Evolutionary conservation across 92 coral and sea anemone genomes (phyloP).

Genomic region (Siderastrea radians): DNA sequence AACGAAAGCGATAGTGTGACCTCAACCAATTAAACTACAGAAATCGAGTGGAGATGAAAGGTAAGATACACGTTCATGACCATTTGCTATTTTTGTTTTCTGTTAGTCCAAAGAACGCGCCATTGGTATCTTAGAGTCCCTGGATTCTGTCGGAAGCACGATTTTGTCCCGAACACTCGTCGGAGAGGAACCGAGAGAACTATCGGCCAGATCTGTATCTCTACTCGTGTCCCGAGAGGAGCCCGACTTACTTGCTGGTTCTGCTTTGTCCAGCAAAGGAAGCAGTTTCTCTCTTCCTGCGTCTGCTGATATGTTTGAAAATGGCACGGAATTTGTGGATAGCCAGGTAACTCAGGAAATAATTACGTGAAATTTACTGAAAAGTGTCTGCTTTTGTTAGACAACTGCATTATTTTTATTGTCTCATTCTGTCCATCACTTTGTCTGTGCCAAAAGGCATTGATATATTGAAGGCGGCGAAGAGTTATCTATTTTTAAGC

Average conservation of each 20-base stretch:
- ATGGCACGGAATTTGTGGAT: conserved; percentile 38
- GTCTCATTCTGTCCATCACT: too few relatives aligned
- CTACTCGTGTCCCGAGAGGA: conserved; percentile 47
- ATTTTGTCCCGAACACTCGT: conserved; percentile 55
- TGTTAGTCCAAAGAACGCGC: conserved; percentile 20
- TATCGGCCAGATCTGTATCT: conserved; percentile 22
- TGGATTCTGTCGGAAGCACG: conserved; percentile 42
- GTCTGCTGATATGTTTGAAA: conserved; percentile 42
- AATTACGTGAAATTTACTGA: too few relatives aligned
- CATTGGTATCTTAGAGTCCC: conserved; percentile 9
- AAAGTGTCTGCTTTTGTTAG: too few relatives aligned
- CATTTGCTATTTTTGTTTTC: background rate
- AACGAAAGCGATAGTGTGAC: too few relatives aligned
- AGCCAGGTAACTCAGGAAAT: conserved; percentile 51
- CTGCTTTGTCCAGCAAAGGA: conserved; percentile 16
- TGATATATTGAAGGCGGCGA: too few relatives aligned
- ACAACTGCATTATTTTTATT: too few relatives aligned
- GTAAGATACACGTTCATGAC: background rate
- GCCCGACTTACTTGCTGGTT: conserved; percentile 51
- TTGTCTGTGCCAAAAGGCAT: too few relatives aligned
- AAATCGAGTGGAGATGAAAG: too few relatives aligned
- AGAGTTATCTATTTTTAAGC: too few relatives aligned
- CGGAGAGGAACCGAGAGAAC: conserved; percentile 52
- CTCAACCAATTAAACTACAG: too few relatives aligned
- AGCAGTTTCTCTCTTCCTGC: conserved; percentile 58